Percentiles rank a stretch among this genome's conserved stretches.
phyloP scores from a whole-genome alignment of 2,888 invertebrate species.

The Tribolium freemani region DNA sequence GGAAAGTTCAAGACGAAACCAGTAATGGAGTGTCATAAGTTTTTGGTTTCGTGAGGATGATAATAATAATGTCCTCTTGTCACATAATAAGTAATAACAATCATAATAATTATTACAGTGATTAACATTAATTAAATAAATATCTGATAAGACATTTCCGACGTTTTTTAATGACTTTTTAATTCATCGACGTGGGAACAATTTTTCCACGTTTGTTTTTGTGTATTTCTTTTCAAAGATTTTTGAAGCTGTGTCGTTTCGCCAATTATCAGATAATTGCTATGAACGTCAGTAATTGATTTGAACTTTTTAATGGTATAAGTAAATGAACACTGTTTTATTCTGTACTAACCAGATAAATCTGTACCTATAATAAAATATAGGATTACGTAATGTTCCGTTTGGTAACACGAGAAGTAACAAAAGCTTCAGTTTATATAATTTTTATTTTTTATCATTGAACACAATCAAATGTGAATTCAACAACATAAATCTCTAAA shows the following conservation, averaged over 20 bases:
- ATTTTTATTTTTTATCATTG: constrained; percentile 25
- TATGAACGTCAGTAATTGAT: not conserved
- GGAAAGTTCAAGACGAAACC: not conserved
- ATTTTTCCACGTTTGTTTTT: not conserved
- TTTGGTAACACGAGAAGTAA: not conserved
- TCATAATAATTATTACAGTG: not conserved
- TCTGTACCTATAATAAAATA: not conserved
- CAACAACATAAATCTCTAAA: constrained; percentile 38
- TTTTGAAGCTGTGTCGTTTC: not conserved
- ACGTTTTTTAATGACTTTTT: not conserved
- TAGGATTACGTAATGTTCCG: not conserved
- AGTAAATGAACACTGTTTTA: constrained; percentile 10
- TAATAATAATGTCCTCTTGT: not conserved
- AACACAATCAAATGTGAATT: constrained; percentile 15
- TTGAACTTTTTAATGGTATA: constrained; percentile 5
- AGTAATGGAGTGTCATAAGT: not conserved
- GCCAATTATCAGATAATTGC: constrained; percentile 8
- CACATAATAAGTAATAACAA: too few relatives aligned
- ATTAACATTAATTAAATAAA: constrained; percentile 8
- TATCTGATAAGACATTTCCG: not conserved
- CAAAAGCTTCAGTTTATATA: not conserved
- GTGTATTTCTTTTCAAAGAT: too few relatives aligned
- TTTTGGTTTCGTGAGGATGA: not conserved
- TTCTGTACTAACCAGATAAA: constrained; percentile 29
- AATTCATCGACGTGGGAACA: not conserved